Evolutionary conservation across 2,113 vertebrate genomes (phyloP).

Genomic region (Paratilapia polleni): DNA sequence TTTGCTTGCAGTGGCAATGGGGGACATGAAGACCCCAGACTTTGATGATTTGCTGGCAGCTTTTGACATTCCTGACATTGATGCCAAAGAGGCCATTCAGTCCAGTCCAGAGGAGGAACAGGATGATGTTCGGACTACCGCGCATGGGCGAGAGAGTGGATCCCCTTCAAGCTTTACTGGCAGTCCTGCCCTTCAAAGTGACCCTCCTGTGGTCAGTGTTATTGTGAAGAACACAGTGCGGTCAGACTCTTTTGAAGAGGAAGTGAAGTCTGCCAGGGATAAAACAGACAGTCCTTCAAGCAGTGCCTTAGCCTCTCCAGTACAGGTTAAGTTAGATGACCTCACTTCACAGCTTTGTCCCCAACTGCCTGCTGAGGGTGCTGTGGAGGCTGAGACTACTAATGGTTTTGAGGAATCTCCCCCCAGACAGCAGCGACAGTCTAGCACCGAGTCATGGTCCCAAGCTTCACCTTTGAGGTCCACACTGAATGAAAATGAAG

Average conservation of each 20-base stretch:
- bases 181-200: constrained; percentile 57
- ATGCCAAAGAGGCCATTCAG: constrained; percentile 93
- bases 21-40: constrained; percentile 99
- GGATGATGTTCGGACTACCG: constrained; percentile 62
- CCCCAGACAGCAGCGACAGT: constrained; percentile 24
- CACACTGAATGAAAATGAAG: constrained; percentile 43
- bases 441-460: constrained; percentile 62
- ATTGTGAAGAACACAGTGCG: constrained; percentile 94
- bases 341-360: constrained; percentile 27
- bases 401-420: constrained; percentile 65
- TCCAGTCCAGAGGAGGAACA: constrained; percentile 84
- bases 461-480: constrained; percentile 52
- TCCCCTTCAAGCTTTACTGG: constrained; percentile 68
- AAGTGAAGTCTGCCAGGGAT: constrained; percentile 19
- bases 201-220: constrained; percentile 90
- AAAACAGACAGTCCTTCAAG: constrained; percentile 13
- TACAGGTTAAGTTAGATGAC: constrained; percentile 50
- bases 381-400: constrained; percentile 48
- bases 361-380: constrained; percentile 18
- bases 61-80: constrained; percentile 98
- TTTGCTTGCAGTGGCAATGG: constrained; percentile 84
- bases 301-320: constrained; percentile 22
- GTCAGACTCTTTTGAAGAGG: constrained; percentile 82
- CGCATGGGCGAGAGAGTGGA: constrained; percentile 53
- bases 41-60: constrained; percentile 97